These are phyloP conservation scores for Seira musarum DNA, from an alignment of 2,888 invertebrate species.

Conservation along the genomic window DNA sequence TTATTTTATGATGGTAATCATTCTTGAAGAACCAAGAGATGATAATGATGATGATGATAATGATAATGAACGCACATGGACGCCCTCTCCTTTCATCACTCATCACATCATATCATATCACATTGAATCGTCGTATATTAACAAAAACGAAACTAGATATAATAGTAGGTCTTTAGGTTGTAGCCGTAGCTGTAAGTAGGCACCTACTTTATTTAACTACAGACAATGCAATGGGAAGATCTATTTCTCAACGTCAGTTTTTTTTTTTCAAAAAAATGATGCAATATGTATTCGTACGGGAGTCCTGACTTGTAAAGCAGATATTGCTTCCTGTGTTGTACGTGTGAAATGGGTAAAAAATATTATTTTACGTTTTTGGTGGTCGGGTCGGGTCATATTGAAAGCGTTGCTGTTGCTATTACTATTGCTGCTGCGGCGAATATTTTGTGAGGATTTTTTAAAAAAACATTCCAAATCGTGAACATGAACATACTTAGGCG, in stretches of 20 bases:
- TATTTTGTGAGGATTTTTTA: too few relatives aligned
- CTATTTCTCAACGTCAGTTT: too few relatives aligned
- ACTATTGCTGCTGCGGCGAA: too few relatives aligned
- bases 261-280: constrained; percentile 17
- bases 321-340: constrained; percentile 16
- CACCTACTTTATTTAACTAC: too few relatives aligned
- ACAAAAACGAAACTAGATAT: too few relatives aligned
- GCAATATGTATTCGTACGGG: constrained; percentile 13
- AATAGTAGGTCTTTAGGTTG: not conserved
- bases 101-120: too few relatives aligned
- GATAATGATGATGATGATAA: constrained; percentile 1
- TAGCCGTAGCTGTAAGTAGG: too few relatives aligned
- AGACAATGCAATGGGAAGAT: not conserved
- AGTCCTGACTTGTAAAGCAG: constrained; percentile 4
- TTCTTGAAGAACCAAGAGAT: not conserved
- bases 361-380: too few relatives aligned
- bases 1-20: constrained; percentile 47
- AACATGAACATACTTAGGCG: too few relatives aligned
- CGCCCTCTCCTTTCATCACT: constrained; percentile 29
- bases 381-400: not conserved
- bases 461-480: too few relatives aligned
- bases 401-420: too few relatives aligned
- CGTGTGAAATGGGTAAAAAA: constrained; percentile 9
- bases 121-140: too few relatives aligned
- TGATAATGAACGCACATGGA: constrained; percentile 18